These are phyloP conservation scores for Minunthozetes semirufus DNA, from an alignment of 2,888 invertebrate genomes.

Conservation along the genomic window DNA sequence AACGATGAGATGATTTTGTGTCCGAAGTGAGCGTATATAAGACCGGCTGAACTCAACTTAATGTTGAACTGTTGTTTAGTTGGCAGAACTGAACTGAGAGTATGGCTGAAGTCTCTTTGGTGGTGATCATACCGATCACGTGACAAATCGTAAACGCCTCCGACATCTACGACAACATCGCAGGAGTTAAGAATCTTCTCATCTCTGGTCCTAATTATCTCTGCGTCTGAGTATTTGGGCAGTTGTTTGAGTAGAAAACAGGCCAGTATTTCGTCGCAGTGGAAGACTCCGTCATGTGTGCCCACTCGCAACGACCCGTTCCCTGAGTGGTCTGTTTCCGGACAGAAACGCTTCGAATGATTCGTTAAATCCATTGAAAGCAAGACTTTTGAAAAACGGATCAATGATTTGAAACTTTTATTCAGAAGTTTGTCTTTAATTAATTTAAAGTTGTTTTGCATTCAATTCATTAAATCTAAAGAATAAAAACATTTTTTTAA, in stretches of 20 bases:
- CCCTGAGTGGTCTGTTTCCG: neutral
- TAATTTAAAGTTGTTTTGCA: neutral
- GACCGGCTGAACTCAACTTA: conserved; percentile 88
- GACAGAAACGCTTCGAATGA: conserved; percentile 18
- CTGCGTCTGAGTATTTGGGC: conserved; percentile 70
- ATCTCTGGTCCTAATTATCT: conserved; percentile 63
- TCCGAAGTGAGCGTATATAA: conserved; percentile 85
- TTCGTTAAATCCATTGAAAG: conserved; percentile 28
- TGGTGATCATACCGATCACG: conserved; percentile 86
- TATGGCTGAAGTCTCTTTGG: conserved; percentile 67
- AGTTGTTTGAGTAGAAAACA: conserved; percentile 79
- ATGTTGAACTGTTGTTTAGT: conserved; percentile 46
- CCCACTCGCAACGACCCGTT: conserved; percentile 48
- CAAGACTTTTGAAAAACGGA: neutral
- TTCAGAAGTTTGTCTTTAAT: neutral
- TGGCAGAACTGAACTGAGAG: conserved; percentile 56
- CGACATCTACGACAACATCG: conserved; percentile 93
- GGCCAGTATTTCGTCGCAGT: conserved; percentile 91
- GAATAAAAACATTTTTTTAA: too few species aligned
- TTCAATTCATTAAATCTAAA: too few species aligned
- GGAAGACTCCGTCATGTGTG: conserved; percentile 69
- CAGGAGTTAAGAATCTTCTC: conserved; percentile 62
- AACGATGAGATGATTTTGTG: conserved; percentile 63
- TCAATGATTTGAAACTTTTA: conserved; percentile 1
- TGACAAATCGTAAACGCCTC: conserved; percentile 70